Base-by-base conservation (phyloP, 2,113 vertebrate species). In the Megaceryle maxima region DNA sequence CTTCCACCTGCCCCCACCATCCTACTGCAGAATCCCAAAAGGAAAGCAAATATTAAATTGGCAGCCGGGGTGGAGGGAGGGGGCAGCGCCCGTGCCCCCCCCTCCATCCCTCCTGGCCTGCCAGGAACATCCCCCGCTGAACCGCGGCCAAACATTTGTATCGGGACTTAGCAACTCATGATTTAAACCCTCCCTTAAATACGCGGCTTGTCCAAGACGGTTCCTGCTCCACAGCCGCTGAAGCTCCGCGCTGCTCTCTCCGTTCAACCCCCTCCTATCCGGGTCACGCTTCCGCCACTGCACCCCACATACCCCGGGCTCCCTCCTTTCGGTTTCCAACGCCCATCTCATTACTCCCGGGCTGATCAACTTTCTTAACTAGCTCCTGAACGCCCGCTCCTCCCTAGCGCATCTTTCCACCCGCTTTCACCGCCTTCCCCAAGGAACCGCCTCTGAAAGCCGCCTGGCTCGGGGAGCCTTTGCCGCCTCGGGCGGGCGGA, bases 51-150 rank as follows among this genome's bases (percentile, higher is more conserved):
- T 5, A 57, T 59, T 63, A 69, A 56, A 25, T 33, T 2, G 0
- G 35, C 16, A 6, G 43, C 5, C 24, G 35, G 6, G 15, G 51
- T 26, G 25, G 24, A 26, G 51, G 24, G 51, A n/a, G n/a, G n/a
- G n/a, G n/a, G n/a, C n/a, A n/a, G n/a, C n/a, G n/a, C 39, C 37
- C 3, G 20, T 25, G 19, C n/a, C 0, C 0, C 55, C 33, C 31
- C 9, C 10, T 67, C 22, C 37, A 39, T 75, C 37, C 41, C 68
- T 64, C 29, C 28, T 11, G 15, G 70, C 24, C 24, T 75, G n/a
- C 35, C 31, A 57, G 56, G 60, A 63, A 41, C 15, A n/a, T 18
- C 39, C 51, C 74, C 62, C 41, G 39, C 37, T 11, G 16, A 87
- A 57, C 17, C 17, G 1, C 1, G 4, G 69, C 10, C 37, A 70